Conservation (phyloP, 2,113 vertebrate genomes). For the Alligator mississippiensis region DNA sequence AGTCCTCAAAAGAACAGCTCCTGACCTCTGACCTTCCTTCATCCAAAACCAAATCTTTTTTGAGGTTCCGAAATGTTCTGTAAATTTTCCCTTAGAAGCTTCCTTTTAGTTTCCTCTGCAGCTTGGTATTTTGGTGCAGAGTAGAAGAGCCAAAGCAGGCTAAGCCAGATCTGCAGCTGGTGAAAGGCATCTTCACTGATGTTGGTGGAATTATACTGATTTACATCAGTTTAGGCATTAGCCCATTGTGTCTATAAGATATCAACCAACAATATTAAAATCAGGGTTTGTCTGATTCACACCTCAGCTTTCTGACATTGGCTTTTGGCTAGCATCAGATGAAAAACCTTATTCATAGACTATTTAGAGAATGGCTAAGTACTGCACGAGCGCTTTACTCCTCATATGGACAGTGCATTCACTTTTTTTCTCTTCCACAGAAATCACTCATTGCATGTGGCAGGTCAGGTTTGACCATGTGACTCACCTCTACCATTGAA, state of each 20-base stretch:
- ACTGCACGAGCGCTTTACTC: rapidly evolving
- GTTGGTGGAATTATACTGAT: background rate
- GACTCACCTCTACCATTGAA: rapidly evolving
- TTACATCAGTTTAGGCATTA: background rate
- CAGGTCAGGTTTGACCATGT: background rate
- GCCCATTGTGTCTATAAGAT: background rate
- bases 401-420: background rate
- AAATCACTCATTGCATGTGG: background rate
- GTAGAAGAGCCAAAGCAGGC: background rate
- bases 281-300: background rate
- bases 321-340: background rate
- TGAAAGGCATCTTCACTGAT: background rate
- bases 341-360: background rate
- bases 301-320: background rate
- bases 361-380: background rate
- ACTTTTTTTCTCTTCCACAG: background rate
- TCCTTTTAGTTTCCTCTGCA: background rate
- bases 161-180: background rate
- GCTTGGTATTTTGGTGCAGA: background rate
- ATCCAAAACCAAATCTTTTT: background rate
- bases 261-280: background rate
- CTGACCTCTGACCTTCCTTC: background rate
- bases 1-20: background rate
- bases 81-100: background rate
- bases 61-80: background rate